phyloP scores from a whole-genome alignment of 2,797 vertebrate genomes.

The Limosa lapponica region DNA sequence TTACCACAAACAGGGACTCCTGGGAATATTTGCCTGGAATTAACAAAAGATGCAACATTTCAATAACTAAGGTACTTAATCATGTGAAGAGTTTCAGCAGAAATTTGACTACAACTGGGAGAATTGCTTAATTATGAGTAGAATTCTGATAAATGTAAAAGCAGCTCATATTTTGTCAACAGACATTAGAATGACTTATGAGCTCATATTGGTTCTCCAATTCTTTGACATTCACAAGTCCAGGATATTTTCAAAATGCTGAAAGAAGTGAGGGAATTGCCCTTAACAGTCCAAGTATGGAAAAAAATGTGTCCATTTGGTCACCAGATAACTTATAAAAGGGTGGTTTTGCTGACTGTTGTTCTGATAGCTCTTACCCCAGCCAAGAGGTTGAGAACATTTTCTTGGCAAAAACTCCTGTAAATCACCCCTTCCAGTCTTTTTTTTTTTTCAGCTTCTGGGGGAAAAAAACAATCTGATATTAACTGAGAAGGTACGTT shows the following conservation, averaged over 20 bases:
- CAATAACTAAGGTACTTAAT: conserved; percentile 1
- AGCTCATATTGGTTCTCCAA: not conserved
- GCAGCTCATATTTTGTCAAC: not conserved
- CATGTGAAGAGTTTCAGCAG: not conserved
- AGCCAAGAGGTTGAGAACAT: not conserved
- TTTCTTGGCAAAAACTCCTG: not conserved
- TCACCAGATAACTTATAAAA: not conserved
- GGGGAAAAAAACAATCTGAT: not conserved
- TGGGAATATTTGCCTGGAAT: not conserved
- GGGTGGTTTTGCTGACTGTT: not conserved
- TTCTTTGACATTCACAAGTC: not conserved
- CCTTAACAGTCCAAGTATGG: not conserved
- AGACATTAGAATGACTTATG: not conserved
- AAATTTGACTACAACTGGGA: not conserved
- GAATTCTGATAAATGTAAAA: conserved; percentile 17
- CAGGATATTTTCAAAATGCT: not conserved
- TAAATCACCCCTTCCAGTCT: not conserved
- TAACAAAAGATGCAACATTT: not conserved
- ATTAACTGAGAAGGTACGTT: not conserved
- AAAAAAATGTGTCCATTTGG: not conserved
- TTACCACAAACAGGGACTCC: not conserved
- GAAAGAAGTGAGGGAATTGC: not conserved
- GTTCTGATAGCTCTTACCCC: not conserved
- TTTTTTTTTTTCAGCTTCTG: not conserved
- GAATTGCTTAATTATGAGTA: not conserved